phyloP scores from a whole-genome alignment of 2,888 invertebrate genomes.

The Drosophila hamatofila region DNA sequence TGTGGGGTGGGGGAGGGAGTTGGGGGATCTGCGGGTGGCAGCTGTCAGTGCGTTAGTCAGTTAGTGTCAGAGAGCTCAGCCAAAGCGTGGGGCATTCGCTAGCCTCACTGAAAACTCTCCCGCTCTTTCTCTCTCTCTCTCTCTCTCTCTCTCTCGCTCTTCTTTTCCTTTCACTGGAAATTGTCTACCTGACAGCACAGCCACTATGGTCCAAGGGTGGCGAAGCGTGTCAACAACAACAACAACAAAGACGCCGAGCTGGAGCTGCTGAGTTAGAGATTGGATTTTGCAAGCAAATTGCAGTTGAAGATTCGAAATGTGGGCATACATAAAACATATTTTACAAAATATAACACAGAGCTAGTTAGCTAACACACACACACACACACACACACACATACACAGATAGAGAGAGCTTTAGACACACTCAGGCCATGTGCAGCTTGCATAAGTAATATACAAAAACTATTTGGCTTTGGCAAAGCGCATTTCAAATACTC shows the following conservation, averaged over 20 bases:
- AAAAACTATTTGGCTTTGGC: constrained; percentile 21
- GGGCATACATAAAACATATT: constrained; percentile 72
- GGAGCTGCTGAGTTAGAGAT: constrained; percentile 1
- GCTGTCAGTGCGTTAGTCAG: constrained; percentile 80
- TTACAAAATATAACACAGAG: constrained; percentile 68
- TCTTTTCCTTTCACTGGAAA: background rate
- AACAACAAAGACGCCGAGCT: constrained; percentile 27
- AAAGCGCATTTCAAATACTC: constrained; percentile 23
- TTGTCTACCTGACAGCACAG: constrained; percentile 44
- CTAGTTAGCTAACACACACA: constrained; percentile 55
- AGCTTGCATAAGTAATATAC: constrained; percentile 21
- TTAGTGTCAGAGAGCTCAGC: constrained; percentile 64
- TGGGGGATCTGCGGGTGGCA: constrained; percentile 70
- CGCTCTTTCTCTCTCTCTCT: background rate
- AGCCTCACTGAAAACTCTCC: background rate
- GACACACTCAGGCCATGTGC: constrained; percentile 21
- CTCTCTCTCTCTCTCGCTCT: constrained; percentile 1
- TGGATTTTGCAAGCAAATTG: constrained; percentile 28
- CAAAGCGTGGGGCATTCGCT: constrained; percentile 8
- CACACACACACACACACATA: background rate
- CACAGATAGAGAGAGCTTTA: background rate
- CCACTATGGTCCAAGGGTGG: constrained; percentile 43
- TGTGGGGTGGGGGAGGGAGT: background rate
- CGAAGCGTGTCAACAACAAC: constrained; percentile 51
- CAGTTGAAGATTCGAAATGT: constrained; percentile 57